Evolutionary conservation across 2,113 vertebrate species (phyloP).

Genomic region (Myrmecophaga tridactyla): DNA sequence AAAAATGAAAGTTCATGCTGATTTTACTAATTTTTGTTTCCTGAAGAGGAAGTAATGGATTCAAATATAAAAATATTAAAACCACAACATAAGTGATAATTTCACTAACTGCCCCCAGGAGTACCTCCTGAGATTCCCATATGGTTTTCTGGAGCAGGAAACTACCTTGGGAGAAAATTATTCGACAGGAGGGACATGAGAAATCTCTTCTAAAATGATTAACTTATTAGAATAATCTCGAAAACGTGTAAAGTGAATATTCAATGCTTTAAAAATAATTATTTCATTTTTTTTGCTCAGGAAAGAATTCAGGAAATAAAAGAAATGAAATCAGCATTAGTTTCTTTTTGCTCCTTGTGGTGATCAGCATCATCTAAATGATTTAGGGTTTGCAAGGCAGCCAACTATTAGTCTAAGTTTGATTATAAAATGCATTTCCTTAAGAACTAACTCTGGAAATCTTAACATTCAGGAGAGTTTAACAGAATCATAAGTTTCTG

Average conservation of each 20-base stretch:
- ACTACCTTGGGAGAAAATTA: background rate
- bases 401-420: background rate
- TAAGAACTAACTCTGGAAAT: background rate
- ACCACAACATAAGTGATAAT: background rate
- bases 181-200: background rate
- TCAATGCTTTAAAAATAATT: background rate
- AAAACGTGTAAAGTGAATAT: background rate
- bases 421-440: slow-evolving; percentile 29
- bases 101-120: background rate
- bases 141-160: background rate
- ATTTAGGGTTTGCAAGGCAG: background rate
- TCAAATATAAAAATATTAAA: background rate
- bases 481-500: background rate
- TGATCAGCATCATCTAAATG: slow-evolving; percentile 4
- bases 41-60: background rate
- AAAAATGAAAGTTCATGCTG: background rate
- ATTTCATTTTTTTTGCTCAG: background rate
- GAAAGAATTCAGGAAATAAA: background rate
- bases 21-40: slow-evolving; percentile 23
- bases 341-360: background rate
- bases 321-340: background rate
- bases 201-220: background rate
- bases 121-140: background rate
- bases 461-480: background rate
- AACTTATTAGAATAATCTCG: background rate